Evolutionary conservation across 2,888 invertebrate species (phyloP).

Genomic region (Amphipoea lucens): DNA sequence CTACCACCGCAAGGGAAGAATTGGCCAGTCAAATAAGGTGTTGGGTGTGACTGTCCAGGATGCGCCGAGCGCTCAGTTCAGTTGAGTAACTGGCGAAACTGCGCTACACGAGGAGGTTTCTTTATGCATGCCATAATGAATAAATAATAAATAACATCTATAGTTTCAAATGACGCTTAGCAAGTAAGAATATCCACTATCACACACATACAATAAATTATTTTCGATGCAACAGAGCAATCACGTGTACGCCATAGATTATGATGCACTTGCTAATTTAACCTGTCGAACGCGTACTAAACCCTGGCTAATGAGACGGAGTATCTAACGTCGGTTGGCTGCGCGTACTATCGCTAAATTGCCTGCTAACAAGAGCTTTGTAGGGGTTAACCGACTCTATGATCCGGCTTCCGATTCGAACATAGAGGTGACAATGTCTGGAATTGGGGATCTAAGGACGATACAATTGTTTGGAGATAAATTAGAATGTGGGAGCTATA

Average conservation of each 20-base stretch:
- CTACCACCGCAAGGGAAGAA: no score
- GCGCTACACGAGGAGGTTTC: no score
- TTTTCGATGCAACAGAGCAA: slow-evolving; percentile 17
- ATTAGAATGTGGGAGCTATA: neutral
- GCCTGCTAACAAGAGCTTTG: slow-evolving; percentile 64
- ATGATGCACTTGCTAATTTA: slow-evolving; percentile 65
- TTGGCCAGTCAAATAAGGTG: no score
- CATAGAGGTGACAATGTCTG: slow-evolving; percentile 44
- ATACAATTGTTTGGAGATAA: neutral
- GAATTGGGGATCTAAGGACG: slow-evolving; percentile 8
- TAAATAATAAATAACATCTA: no score
- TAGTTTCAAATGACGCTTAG: no score
- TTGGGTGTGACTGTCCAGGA: no score
- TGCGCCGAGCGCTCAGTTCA: no score
- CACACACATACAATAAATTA: neutral
- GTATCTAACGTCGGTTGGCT: slow-evolving; percentile 69
- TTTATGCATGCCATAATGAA: no score
- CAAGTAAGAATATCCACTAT: no score
- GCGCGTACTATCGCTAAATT: slow-evolving; percentile 70
- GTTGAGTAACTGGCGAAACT: no score
- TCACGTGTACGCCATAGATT: slow-evolving; percentile 41
- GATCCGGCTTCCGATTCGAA: slow-evolving; percentile 63
- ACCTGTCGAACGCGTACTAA: slow-evolving; percentile 54
- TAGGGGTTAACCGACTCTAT: slow-evolving; percentile 59
- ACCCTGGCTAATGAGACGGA: slow-evolving; percentile 69